Base-by-base conservation (phyloP, 2,888 invertebrate genomes). In the Apotomis turbidana region DNA sequence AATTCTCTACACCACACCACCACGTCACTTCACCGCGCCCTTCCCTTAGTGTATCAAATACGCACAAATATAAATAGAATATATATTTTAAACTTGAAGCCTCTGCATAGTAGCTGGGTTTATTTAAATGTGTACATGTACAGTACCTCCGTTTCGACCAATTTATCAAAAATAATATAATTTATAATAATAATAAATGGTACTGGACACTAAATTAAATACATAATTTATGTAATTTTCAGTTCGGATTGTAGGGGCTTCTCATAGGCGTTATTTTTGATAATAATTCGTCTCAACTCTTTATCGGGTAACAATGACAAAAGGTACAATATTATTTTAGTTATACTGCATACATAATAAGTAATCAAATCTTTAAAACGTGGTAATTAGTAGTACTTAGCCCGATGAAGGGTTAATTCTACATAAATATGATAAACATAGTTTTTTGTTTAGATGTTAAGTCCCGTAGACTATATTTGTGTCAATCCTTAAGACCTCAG, bases 31-130 rank as follows among this genome's bases (percentile, higher is more conserved):
- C n/a, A 15, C 41, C 44, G 38, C 36, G 27, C 38, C 13, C 10
- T 70, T 44, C 12, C 69, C 38, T 27, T 77, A 78, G 76, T 80
- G 74, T 82, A 79, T 80, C 73, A 77, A 80, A 85, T 83, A 84
- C 90, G 90, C 89, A 90, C 90, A 90, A 88, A 70, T 79, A 76
- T 77, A 75, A 76, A 76, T 74, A 73, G 73, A 71, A 72, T 64
- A 66, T 41, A 10, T 41, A 64, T 12, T 44, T 27, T 62, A 27
- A 10, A 58, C 12, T 49, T 10, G 49, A 36, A 36, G 38, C 38
- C 58, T 58, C 58, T n/a, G 38, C 36, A 27, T 57, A 12, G 73
- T 67, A 69, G 41, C 74, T 58, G 54, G 69, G 59, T 71, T 71
- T 66, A 75, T 74, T 74, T 73, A 74, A 71, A 73, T 78, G 78